These are phyloP conservation scores for Scomberomorus guttatus DNA, from an alignment of 2,797 vertebrate species.

Conservation along the genomic window DNA sequence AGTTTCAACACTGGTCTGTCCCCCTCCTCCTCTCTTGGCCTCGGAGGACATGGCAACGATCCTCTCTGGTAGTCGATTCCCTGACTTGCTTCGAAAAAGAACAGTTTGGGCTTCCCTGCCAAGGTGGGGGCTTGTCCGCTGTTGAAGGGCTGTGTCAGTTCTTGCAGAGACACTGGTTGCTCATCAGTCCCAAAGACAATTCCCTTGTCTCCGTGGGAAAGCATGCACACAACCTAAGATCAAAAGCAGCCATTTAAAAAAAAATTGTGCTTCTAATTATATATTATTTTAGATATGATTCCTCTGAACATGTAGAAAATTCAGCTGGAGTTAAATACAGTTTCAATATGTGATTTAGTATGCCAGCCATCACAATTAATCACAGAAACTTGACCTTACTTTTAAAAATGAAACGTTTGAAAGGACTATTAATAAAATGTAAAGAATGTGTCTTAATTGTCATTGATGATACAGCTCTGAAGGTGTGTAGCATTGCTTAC, in stretches of 20 bases:
- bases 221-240: constrained; percentile 83
- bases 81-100: constrained; percentile 91
- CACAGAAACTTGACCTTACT: too few species aligned
- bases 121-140: constrained; percentile 71
- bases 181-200: constrained; percentile 86
- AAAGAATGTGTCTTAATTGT: too few species aligned
- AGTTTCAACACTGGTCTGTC: too few species aligned
- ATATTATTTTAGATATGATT: too few species aligned
- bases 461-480: background rate
- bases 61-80: constrained; percentile 52
- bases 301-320: background rate
- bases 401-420: background rate
- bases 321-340: fast-evolving
- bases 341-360: background rate
- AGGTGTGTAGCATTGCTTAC: constrained; percentile 47
- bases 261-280: background rate
- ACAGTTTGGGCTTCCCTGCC: constrained; percentile 92
- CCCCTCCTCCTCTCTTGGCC: fast-evolving
- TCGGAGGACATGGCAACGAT: background rate
- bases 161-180: constrained; percentile 67
- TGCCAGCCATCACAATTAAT: background rate
- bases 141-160: constrained; percentile 85
- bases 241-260: constrained; percentile 5
- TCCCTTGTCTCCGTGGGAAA: constrained; percentile 90
- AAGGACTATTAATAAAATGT: too few species aligned